phyloP scores from a whole-genome alignment of 2,797 vertebrate genomes.

The Eospalax fontanierii region DNA sequence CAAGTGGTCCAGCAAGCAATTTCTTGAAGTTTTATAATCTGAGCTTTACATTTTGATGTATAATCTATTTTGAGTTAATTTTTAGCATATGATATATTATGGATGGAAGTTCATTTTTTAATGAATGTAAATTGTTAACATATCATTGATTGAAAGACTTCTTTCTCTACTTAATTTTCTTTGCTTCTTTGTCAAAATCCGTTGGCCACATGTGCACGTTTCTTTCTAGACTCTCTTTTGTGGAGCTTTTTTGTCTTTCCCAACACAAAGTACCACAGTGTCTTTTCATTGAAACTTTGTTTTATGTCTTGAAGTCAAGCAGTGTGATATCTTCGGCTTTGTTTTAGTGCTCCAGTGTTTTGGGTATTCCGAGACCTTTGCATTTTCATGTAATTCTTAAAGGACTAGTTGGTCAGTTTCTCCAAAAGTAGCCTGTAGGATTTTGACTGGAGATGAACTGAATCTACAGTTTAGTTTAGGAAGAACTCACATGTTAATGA shows the following conservation, averaged over 20 bases:
- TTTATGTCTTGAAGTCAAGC: neutral
- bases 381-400: slow-evolving; percentile 13
- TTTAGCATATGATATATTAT: neutral
- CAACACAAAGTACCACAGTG: neutral
- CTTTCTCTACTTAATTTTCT: slow-evolving; percentile 24
- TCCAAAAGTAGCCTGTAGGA: neutral
- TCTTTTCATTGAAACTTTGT: neutral
- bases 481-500: neutral
- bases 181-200: slow-evolving; percentile 15
- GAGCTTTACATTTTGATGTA: slow-evolving; percentile 14
- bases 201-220: neutral
- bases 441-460: neutral
- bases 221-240: neutral
- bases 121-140: slow-evolving; percentile 19
- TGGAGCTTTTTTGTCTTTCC: neutral
- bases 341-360: neutral
- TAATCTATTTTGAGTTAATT: slow-evolving; percentile 38
- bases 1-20: neutral
- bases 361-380: neutral
- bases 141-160: neutral
- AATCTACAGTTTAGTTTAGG: slow-evolving; percentile 13
- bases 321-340: neutral
- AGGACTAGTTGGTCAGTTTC: neutral
- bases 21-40: slow-evolving; percentile 38
- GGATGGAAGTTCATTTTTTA: neutral